These are phyloP conservation scores for Macrophya alboannulata DNA, from an alignment of 2,888 invertebrate species.

Conservation along the genomic window DNA sequence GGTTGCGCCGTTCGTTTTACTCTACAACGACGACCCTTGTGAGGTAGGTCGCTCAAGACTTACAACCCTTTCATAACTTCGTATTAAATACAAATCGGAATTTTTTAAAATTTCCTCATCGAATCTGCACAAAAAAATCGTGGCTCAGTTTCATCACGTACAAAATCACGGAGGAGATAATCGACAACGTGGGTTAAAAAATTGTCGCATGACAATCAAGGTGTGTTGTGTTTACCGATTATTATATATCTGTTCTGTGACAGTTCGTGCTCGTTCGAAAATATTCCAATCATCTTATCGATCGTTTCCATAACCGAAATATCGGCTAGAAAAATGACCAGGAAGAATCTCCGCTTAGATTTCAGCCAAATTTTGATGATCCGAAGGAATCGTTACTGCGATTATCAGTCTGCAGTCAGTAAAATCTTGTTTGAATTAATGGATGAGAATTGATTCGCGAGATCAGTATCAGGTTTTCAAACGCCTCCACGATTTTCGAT, in stretches of 20 bases:
- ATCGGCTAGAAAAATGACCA: too few relatives aligned
- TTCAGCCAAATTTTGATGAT: background rate
- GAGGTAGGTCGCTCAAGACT: constrained; percentile 71
- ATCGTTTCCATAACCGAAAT: background rate
- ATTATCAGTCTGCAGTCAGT: background rate
- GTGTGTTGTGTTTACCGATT: constrained; percentile 39
- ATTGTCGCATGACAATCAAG: constrained; percentile 51
- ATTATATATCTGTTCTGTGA: background rate
- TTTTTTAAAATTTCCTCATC: background rate
- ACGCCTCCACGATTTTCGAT: background rate
- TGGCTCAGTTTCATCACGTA: background rate
- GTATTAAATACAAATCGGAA: background rate
- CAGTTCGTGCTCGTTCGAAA: background rate
- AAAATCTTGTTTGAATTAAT: background rate
- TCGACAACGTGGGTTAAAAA: background rate
- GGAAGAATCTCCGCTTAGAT: background rate
- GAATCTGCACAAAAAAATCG: background rate
- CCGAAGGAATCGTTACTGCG: background rate
- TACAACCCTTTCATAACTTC: constrained; percentile 15
- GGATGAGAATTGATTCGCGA: background rate
- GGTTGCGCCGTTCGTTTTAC: constrained; percentile 68
- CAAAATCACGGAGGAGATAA: background rate
- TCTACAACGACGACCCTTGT: constrained; percentile 71
- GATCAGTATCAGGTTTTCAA: background rate
- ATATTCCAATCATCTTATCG: background rate